These are phyloP conservation scores for Oscarella lobularis DNA, from an alignment of 37 sponge, comb jelly and placozoan species.

Conservation along the genomic window DNA sequence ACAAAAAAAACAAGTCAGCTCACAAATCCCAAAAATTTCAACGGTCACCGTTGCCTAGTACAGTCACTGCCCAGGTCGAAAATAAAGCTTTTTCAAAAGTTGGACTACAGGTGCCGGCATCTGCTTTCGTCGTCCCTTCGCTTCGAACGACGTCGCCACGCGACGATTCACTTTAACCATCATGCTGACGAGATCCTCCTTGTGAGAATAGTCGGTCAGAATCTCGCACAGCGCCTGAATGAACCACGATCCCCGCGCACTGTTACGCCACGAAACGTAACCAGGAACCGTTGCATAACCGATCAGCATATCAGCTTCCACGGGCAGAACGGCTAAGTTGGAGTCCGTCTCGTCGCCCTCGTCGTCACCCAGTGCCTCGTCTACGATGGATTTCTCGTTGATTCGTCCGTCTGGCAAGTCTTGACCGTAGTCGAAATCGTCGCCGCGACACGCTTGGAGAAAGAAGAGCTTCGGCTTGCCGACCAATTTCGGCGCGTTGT, in stretches of 20 bases:
- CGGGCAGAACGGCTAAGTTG: slow-evolving; percentile 28
- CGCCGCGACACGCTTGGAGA: slow-evolving; percentile 78
- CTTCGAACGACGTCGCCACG: slow-evolving; percentile 49
- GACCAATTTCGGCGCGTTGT: slow-evolving; percentile 24
- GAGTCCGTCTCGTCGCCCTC: neutral
- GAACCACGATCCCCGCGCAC: slow-evolving; percentile 60
- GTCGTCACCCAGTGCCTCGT: neutral
- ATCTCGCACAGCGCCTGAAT: slow-evolving; percentile 50
- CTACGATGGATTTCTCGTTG: slow-evolving; percentile 7
- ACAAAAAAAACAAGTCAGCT: no score
- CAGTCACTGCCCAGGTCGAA: no score
- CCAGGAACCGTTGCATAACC: slow-evolving; percentile 76
- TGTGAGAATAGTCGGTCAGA: slow-evolving; percentile 20
- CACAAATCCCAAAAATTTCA: no score
- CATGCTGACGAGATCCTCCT: slow-evolving; percentile 50
- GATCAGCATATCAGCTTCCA: slow-evolving; percentile 59
- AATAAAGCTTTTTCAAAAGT: slow-evolving; percentile 48
- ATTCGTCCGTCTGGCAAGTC: slow-evolving; percentile 1
- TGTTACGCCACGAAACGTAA: slow-evolving; percentile 81
- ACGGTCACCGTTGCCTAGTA: no score
- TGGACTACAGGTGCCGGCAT: slow-evolving; percentile 46
- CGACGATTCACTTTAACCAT: slow-evolving; percentile 48
- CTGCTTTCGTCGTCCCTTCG: slow-evolving; percentile 46
- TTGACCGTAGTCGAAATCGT: slow-evolving; percentile 27
- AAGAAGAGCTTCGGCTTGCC: slow-evolving; percentile 86